A percentile compares a stretch with the other conserved stretches of the same genome.
Evolutionary conservation across 2,888 invertebrate species (phyloP).

Genomic region (Idaea dimidiata): DNA sequence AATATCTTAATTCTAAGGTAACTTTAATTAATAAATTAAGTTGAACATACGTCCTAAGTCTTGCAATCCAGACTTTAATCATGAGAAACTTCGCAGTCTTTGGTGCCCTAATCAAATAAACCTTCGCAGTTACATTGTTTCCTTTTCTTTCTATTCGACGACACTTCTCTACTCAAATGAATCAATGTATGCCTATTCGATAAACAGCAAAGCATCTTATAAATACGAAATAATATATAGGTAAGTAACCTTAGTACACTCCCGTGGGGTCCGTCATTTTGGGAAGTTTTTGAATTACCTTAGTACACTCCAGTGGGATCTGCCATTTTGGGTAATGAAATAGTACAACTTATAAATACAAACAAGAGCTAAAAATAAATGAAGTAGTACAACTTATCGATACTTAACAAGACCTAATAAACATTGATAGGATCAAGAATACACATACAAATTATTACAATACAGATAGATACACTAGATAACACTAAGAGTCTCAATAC

Average conservation of each 20-base stretch:
- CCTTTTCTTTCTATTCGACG: constrained; percentile 69
- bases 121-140: constrained; percentile 39
- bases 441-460: constrained; percentile 42
- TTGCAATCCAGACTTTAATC: constrained; percentile 47
- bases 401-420: too few species aligned
- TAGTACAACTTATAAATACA: too few species aligned
- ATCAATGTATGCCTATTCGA: constrained; percentile 64
- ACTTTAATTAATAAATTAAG: constrained; percentile 77
- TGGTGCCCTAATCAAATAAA: constrained; percentile 64
- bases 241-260: constrained; percentile 47
- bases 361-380: too few species aligned
- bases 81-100: constrained; percentile 65
- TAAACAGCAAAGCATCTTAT: constrained; percentile 44
- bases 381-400: too few species aligned
- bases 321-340: too few species aligned
- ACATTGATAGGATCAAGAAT: constrained; percentile 46
- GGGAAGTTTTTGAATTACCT: constrained; percentile 12
- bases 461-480: constrained; percentile 14
- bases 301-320: too few species aligned
- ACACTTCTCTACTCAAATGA: constrained; percentile 65
- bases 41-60: constrained; percentile 50
- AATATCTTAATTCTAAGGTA: constrained; percentile 74
- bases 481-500: constrained; percentile 49
- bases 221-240: constrained; percentile 14
- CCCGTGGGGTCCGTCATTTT: constrained; percentile 67